A percentile compares a stretch with the other conserved stretches of the same genome.
These are phyloP conservation scores for Cotesia glomerata DNA, from an alignment of 1,140 invertebrate genomes.

Conservation along the genomic window DNA sequence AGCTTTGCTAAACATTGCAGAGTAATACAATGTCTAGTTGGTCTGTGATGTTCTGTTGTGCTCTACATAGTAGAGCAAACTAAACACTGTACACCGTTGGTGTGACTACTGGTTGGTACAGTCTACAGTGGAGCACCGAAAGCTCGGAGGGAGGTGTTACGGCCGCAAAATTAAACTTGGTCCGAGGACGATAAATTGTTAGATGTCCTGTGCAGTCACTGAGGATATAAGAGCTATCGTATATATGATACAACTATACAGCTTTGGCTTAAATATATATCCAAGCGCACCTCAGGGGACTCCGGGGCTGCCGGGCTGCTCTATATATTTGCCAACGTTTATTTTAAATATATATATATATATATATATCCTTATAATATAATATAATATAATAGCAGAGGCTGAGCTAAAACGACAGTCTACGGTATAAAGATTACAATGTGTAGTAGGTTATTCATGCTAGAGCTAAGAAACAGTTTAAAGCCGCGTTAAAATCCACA, in stretches of 20 bases:
- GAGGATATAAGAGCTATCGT: constrained; percentile 30
- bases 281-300: constrained; percentile 11
- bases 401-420: not conserved
- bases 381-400: not conserved
- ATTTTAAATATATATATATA: not conserved
- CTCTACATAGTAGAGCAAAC: not conserved
- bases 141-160: constrained; percentile 12
- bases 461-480: not conserved
- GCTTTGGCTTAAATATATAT: constrained; percentile 13
- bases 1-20: not conserved
- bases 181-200: constrained; percentile 50
- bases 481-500: constrained; percentile 21
- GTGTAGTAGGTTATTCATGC: not conserved
- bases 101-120: not conserved
- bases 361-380: not conserved
- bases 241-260: constrained; percentile 22
- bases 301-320: not conserved
- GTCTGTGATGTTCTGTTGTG: no score
- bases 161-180: constrained; percentile 49
- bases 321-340: constrained; percentile 4
- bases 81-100: not conserved
- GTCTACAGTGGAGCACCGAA: not conserved
- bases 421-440: not conserved
- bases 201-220: constrained; percentile 46
- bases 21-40: no score